Percentiles rank a stretch among this genome's conserved stretches.
These are phyloP conservation scores for Apostichopus parvimensis DNA, from an alignment of 35 echinoderm and acorn worm species.

Conservation along the genomic window DNA sequence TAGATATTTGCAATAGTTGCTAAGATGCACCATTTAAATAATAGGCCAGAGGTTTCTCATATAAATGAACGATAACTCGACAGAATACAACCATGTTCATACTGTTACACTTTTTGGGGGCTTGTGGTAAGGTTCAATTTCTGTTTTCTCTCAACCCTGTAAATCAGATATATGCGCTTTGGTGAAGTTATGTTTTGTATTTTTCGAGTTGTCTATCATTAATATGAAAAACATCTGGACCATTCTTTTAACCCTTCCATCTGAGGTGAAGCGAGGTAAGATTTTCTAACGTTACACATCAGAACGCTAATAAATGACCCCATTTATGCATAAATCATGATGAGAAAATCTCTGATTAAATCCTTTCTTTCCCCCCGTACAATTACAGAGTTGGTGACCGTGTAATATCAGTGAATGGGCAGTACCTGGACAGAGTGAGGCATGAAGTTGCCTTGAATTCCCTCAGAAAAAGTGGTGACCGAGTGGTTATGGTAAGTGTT, in stretches of 20 bases:
- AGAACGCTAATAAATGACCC: neutral
- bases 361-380: neutral
- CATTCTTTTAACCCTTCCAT: neutral
- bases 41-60: no score
- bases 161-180: no score
- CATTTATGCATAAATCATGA: neutral
- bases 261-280: neutral
- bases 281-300: neutral
- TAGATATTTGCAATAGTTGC: no score
- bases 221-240: no score
- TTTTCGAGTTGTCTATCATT: no score
- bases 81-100: no score
- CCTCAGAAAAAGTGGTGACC: slow-evolving; percentile 68
- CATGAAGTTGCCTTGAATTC: slow-evolving; percentile 75
- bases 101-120: no score
- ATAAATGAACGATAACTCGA: no score
- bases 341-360: neutral
- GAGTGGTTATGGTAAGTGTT: slow-evolving; percentile 72
- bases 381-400: slow-evolving; percentile 84
- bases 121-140: no score
- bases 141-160: no score
- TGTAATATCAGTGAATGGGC: slow-evolving; percentile 78
- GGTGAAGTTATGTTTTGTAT: no score
- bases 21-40: no score
- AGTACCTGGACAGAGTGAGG: slow-evolving; percentile 77